Base-by-base conservation (phyloP, 1,140 invertebrate genomes). In the Drosophila baimaii region DNA sequence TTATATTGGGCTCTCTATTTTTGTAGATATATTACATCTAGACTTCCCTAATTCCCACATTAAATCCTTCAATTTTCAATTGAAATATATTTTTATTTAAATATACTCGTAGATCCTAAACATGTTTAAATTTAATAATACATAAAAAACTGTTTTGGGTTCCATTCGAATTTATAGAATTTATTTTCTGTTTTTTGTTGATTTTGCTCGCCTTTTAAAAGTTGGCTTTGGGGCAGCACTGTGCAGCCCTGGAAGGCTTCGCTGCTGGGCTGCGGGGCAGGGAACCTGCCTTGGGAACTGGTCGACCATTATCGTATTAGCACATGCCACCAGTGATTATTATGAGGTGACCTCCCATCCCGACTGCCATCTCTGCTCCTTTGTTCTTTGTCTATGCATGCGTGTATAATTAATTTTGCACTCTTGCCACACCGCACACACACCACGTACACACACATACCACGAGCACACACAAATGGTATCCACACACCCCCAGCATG, bases 241-340 rank as follows among this genome's bases (percentile, higher is more conserved):
- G 51, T 1, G n/a, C n/a, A 8, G 21, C 19, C 21, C 9, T 8
- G 37, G 5, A 33, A 23, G 37, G 33, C 17, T 37, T n/a, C 44
- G 21, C 13, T n/a, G 39, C 9, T 8, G 23, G 43, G 27, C 9
- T 15, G 35, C 5, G 25, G 65, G 41, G 10, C 8, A 41, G 35
- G 64, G 54, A 71, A 47, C 69, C 68, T 70, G 68, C 65, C 65
- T n/a, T n/a, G n/a, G n/a, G n/a, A 71, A 69, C 64, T 69, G 75
- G 46, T 70, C 47, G 65, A 57, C 75, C 75, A 77, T 77, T 77
- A 77, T 77, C 75, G 74, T 77, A 77, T 77, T 77, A 77, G 75
- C 75, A 77, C 75, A 77, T 77, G 65, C 75, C 75, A 55, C 74
- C 74, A 77, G 73, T 70, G 74, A 77, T 77, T 77, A 77, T 77